Evolutionary conservation across 1,140 invertebrate species (phyloP).

Genomic region (Solenopsis fugax): DNA sequence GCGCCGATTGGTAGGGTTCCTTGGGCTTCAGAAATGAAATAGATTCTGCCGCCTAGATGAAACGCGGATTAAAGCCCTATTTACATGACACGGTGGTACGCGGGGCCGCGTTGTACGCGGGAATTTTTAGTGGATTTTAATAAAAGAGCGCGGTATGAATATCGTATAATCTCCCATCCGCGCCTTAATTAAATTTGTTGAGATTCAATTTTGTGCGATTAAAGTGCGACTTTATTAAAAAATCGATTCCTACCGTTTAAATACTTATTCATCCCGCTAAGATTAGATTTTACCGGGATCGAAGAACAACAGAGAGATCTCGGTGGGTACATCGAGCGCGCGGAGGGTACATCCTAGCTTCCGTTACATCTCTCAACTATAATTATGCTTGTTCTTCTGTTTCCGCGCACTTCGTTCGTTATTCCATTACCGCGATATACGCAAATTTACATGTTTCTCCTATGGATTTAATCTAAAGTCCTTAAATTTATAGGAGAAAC

Average conservation of each 20-base stretch:
- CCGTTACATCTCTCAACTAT: slow-evolving; percentile 2
- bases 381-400: slow-evolving; percentile 21
- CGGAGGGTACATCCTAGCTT: no score
- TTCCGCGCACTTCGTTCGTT: slow-evolving; percentile 9
- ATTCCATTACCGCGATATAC: slow-evolving; percentile 25
- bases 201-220: slow-evolving; percentile 58
- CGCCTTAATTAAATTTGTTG: slow-evolving; percentile 63
- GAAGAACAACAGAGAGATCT: background rate
- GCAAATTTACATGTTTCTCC: slow-evolving; percentile 8
- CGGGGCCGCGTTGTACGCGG: slow-evolving; percentile 38
- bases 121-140: slow-evolving; percentile 70
- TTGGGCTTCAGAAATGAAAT: slow-evolving; percentile 67
- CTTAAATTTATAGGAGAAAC: slow-evolving; percentile 21
- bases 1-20: slow-evolving; percentile 51
- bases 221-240: slow-evolving; percentile 55
- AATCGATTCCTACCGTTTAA: slow-evolving; percentile 40
- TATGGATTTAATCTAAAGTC: slow-evolving; percentile 6
- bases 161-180: slow-evolving; percentile 58
- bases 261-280: slow-evolving; percentile 49
- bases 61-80: slow-evolving; percentile 59
- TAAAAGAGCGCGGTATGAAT: slow-evolving; percentile 57
- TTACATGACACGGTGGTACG: slow-evolving; percentile 53
- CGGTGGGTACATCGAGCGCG: no score
- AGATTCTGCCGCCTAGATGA: slow-evolving; percentile 58
- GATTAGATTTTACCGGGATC: slow-evolving; percentile 20